These are phyloP conservation scores for Anser brachyrhynchus DNA, from an alignment of 2,113 vertebrate species.

Conservation along the genomic window DNA sequence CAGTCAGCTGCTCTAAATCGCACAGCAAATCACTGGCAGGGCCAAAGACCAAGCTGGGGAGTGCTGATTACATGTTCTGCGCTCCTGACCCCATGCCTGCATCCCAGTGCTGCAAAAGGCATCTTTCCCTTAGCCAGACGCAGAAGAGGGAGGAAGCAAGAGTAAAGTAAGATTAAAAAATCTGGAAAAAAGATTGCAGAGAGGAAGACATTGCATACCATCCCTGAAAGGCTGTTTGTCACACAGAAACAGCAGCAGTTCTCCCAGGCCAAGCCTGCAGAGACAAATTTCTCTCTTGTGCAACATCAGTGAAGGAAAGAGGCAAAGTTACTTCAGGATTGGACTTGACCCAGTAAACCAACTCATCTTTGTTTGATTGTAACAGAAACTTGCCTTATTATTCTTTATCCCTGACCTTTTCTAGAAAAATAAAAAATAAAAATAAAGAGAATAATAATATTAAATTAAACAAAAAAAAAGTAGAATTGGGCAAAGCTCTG, in stretches of 20 bases:
- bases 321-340: background rate
- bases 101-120: slow-evolving; percentile 6
- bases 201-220: background rate
- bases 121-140: background rate
- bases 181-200: slow-evolving; percentile 38
- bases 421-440: background rate
- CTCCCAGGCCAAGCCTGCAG: background rate
- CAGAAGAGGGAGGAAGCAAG: background rate
- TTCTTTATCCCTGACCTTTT: slow-evolving; percentile 7
- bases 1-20: background rate
- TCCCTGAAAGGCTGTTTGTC: slow-evolving; percentile 14
- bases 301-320: slow-evolving; percentile 30
- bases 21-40: background rate
- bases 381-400: background rate
- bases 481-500: background rate
- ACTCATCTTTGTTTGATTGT: background rate
- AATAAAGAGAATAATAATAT: background rate
- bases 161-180: background rate
- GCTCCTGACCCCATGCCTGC: background rate
- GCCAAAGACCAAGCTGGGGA: background rate
- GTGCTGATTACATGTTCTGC: slow-evolving; percentile 1
- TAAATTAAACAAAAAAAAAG: background rate
- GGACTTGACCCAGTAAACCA: slow-evolving; percentile 1
- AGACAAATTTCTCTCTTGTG: slow-evolving; percentile 34
- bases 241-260: background rate